Evolutionary conservation across 2,888 invertebrate species (phyloP), one percentile per base, ranked within the genome.

Genomic region (Callyntrura guangdongensis): DNA sequence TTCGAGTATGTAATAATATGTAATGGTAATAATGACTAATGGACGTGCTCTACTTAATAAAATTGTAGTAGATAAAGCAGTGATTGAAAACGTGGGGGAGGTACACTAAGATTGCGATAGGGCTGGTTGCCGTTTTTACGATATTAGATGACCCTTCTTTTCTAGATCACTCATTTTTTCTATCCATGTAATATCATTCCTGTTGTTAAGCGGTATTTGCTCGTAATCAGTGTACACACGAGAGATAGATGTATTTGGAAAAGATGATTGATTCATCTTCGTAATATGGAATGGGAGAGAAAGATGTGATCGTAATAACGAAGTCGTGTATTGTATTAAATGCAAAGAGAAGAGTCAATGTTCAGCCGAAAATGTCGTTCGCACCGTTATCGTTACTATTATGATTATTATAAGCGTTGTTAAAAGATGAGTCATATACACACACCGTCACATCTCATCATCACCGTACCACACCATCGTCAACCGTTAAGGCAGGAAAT

Each of bases 91-190:
- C 27, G 69, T 8, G 69, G 69, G 69, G 69, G 69, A 69, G 69
- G 69, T 36, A 36, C 36, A 36, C 36, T 6, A 36, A 36, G 36
- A 36, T 36, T 36, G 36, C 36, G 36, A 22, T 61, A 6, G 20
- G 5, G 61, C 1, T 22, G 61, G 5, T 14, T 5, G 22, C 22
- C 17, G 0, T 61, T 61, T 61, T 61, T 61, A 61, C 1, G 17
- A 22, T 20, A 61, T 20, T 61, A 36, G 36, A 20, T 61, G 61
- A 11, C 61, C 6, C 61, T 61, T 0, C 5, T 22, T 61, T 36
- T 61, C 59, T 61, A 61, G 61, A 22, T 6, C 61, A 20, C 20
- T 61, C 61, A 61, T 22, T 61, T 61, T 61, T 20, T 22, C 61
- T 36, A 22, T 22, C 59, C 17, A 17, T 56, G 36, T 2, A 6